Base-by-base conservation (phyloP, 2,113 vertebrate genomes). In the Cheilinus undulatus region DNA sequence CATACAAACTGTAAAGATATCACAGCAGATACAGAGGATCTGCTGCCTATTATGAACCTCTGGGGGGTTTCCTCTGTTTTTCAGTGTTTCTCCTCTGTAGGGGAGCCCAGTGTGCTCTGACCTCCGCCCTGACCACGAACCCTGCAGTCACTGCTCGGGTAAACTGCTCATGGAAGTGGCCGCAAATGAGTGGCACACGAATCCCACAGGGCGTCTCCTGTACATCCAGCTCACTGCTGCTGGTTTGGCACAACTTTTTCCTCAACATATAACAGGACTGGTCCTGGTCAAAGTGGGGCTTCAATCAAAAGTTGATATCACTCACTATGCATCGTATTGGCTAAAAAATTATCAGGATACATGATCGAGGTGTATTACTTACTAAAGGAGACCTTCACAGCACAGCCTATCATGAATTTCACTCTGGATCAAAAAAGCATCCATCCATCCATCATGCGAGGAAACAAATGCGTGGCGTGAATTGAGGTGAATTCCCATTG, bases 41-140 rank as follows among this genome's bases (percentile, higher is more conserved):
- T 3, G 30, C n/a, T 2, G 13, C 7, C 5, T 23, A 32, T 49
- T 27, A 38, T 3, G 24, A 49, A 19, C 26, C 53, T 59, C 26
- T 45, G 52, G 40, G 40, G 14, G 20, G 60, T 69, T n/a, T 49
- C 45, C 26, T 59, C 26, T 53, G 9, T 46, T 58, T 54, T 50
- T 69, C 49, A 17, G 23, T 40, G 45, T 58, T 27, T 27, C 56
- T 80, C n/a, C 19, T 88, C 59, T 65, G n/a, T 22, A 34, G 54
- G 57, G 36, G 69, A 53, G 60, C 8, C 34, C 49, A 67, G 72
- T 19, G 54, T 36, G 74, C 63, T 51, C 48, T 73, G 78, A 86
- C 86, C 84, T 83, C 73, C 69, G 58, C 84, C 70, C 72, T 76
- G 77, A 89, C 89, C 87, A 84, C 87, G 86, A 87, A 82, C 73